A percentile compares a stretch with the other conserved stretches of the same genome.
Evolutionary conservation across 1,140 invertebrate genomes (phyloP).

Genomic region (Drosophila tsacasi): DNA sequence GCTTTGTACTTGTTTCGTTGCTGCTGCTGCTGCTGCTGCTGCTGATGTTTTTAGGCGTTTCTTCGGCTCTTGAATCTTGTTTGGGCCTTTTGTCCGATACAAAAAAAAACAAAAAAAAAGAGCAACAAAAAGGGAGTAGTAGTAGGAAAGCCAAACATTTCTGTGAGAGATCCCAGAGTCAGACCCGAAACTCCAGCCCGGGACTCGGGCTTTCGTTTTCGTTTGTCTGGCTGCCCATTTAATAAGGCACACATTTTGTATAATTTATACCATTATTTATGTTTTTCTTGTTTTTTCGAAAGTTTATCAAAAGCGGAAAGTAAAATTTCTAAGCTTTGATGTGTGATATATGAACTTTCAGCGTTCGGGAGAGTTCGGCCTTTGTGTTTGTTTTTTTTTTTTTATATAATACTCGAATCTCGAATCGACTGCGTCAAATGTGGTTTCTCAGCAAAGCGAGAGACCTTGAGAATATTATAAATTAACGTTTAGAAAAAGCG

Average conservation of each 20-base stretch:
- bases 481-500: slow-evolving; percentile 50
- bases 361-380: slow-evolving; percentile 17
- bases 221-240: slow-evolving; percentile 49
- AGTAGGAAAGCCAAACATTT: slow-evolving; percentile 45
- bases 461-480: slow-evolving; percentile 61
- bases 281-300: slow-evolving; percentile 50
- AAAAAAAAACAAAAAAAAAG: slow-evolving; percentile 9
- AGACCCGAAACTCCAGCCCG: slow-evolving; percentile 10
- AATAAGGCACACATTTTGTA: slow-evolving; percentile 60
- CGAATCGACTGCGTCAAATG: slow-evolving; percentile 12
- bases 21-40: slow-evolving; percentile 33
- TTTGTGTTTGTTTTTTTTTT: slow-evolving; percentile 9
- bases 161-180: slow-evolving; percentile 34
- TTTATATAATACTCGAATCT: slow-evolving; percentile 44
- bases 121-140: slow-evolving; percentile 25
- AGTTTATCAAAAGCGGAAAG: slow-evolving; percentile 50
- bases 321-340: slow-evolving; percentile 34
- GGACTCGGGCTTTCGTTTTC: slow-evolving; percentile 66
- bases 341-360: slow-evolving; percentile 15
- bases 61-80: slow-evolving; percentile 52
- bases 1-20: slow-evolving; percentile 59
- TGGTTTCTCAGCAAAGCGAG: slow-evolving; percentile 28
- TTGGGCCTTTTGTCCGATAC: slow-evolving; percentile 35
- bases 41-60: slow-evolving; percentile 65
- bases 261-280: slow-evolving; percentile 56